Conservation (phyloP, 2,113 vertebrate genomes). For the Pycnonotus jocosus region DNA sequence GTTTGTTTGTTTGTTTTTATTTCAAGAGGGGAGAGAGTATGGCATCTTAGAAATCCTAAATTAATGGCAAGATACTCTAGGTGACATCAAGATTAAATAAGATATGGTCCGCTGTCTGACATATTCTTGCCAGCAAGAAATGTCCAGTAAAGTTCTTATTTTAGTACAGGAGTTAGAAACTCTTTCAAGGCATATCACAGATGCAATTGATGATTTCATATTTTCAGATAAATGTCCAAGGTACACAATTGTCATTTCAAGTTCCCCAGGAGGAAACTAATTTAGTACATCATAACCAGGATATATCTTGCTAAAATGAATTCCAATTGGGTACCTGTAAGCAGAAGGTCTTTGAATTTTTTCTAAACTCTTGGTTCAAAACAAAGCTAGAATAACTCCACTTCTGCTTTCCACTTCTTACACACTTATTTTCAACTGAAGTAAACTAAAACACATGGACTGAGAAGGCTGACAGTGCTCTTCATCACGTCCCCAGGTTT, state of each 20-base stretch:
- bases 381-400: background rate
- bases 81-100: background rate
- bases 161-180: background rate
- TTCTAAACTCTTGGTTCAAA: background rate
- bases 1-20: background rate
- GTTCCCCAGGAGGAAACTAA: background rate
- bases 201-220: background rate
- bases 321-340: rapidly evolving
- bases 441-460: background rate
- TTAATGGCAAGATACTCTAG: background rate
- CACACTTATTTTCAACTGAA: background rate
- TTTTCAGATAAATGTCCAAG: background rate
- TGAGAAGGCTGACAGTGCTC: background rate
- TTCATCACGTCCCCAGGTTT: background rate
- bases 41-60: background rate
- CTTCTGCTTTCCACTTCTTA: background rate
- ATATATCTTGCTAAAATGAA: background rate
- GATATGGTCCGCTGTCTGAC: background rate
- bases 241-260: background rate
- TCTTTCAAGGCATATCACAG: background rate
- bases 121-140: background rate
- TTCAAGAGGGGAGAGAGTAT: background rate
- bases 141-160: background rate
- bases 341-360: background rate
- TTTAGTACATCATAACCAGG: background rate